Conservation (phyloP, 2,888 invertebrate genomes). For the Cabera pusaria region DNA sequence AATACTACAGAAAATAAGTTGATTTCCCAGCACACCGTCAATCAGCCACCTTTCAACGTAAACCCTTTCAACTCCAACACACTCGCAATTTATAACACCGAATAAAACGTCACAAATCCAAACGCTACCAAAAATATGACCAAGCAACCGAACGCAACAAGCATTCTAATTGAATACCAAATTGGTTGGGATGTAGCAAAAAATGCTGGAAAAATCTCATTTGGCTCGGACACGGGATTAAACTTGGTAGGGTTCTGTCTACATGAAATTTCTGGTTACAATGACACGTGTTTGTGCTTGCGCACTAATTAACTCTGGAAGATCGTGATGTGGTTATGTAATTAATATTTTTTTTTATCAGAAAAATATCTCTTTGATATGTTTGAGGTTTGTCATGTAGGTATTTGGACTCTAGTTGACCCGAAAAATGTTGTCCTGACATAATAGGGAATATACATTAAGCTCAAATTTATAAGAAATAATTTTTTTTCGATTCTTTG, state of each 20-base stretch:
- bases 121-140: conserved; percentile 19
- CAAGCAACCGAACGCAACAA: conserved; percentile 29
- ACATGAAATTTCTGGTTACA: conserved; percentile 29
- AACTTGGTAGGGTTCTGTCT: conserved; percentile 31
- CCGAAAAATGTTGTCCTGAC: too few species aligned
- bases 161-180: conserved; percentile 52
- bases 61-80: conserved; percentile 6
- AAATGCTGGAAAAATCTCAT: conserved; percentile 48
- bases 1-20: too few species aligned
- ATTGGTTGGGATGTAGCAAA: conserved; percentile 35
- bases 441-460: too few species aligned
- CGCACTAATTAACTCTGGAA: conserved; percentile 22
- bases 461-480: too few species aligned
- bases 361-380: too few species aligned
- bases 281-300: conserved; percentile 26
- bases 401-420: too few species aligned
- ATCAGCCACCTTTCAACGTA: conserved; percentile 7
- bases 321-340: neutral
- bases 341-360: too few species aligned
- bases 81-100: conserved; percentile 7
- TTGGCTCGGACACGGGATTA: conserved; percentile 49
- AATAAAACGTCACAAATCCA: conserved; percentile 18
- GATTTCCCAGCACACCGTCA: too few species aligned
- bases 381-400: too few species aligned
- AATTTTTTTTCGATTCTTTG: too few species aligned